Conservation (phyloP, 2,113 vertebrate species). For the Chinchilla lanigera region DNA sequence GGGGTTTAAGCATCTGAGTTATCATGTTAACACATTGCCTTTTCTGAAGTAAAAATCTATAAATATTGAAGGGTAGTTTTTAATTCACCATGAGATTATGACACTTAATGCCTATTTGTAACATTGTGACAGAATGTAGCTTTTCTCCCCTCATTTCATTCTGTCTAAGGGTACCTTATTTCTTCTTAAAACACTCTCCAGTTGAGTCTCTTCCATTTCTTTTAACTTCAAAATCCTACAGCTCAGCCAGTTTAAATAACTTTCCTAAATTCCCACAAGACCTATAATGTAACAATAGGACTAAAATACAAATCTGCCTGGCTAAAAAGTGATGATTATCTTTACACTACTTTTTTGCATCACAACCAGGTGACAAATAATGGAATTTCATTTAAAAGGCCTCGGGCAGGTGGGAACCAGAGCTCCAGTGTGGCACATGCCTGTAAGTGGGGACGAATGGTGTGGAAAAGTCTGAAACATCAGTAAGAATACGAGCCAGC, state of each 20-base stretch:
- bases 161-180: neutral
- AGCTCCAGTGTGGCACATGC: neutral
- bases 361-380: neutral
- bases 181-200: neutral
- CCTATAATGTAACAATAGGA: neutral
- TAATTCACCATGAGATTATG: neutral
- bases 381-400: neutral
- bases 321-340: neutral
- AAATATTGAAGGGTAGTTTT: neutral
- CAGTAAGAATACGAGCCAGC: neutral
- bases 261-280: neutral
- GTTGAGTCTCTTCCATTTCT: neutral
- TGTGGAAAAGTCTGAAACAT: neutral
- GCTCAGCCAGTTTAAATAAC: neutral
- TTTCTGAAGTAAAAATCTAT: neutral
- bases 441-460: neutral
- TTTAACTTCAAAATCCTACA: neutral
- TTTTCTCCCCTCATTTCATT: neutral
- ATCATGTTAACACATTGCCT: neutral
- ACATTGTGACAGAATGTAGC: neutral
- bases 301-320: neutral
- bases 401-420: neutral
- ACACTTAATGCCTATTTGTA: neutral
- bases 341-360: neutral
- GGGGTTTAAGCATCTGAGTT: neutral